Percentiles rank a stretch among this genome's conserved stretches.
phyloP scores from a whole-genome alignment of 2,888 invertebrate species.

The Euplagia quadripunctaria region DNA sequence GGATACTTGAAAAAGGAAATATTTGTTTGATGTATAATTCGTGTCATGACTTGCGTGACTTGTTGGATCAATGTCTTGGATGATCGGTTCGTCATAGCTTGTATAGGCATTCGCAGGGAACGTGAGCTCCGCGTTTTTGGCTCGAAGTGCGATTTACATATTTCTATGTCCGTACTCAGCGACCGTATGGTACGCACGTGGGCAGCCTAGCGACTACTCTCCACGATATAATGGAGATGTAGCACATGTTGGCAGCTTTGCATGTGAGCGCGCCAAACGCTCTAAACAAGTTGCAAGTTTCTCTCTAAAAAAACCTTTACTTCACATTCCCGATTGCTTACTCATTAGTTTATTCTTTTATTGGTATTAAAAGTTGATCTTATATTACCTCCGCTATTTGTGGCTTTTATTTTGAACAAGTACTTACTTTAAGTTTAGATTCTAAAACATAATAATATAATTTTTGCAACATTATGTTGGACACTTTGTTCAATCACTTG shows the following conservation, averaged over 20 bases:
- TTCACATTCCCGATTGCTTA: slow-evolving; percentile 31
- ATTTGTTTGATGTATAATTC: slow-evolving; percentile 35
- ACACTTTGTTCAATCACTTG: not conserved
- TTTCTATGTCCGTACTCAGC: slow-evolving; percentile 63
- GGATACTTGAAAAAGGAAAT: slow-evolving; percentile 21
- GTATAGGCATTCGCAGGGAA: slow-evolving; percentile 64
- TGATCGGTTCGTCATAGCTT: slow-evolving; percentile 65
- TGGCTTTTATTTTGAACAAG: not conserved
- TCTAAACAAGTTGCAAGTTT: slow-evolving; percentile 49
- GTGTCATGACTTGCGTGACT: slow-evolving; percentile 57
- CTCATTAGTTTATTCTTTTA: slow-evolving; percentile 25
- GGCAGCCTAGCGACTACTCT: slow-evolving; percentile 61
- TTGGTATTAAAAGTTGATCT: slow-evolving; percentile 24
- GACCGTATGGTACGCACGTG: slow-evolving; percentile 71
- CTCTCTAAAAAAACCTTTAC: slow-evolving; percentile 43
- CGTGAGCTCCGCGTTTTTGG: slow-evolving; percentile 70
- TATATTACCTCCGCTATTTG: slow-evolving; percentile 2
- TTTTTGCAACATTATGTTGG: not conserved
- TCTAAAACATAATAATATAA: not conserved
- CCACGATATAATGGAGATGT: slow-evolving; percentile 62
- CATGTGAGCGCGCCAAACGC: slow-evolving; percentile 53
- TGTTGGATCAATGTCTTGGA: slow-evolving; percentile 47
- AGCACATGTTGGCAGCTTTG: slow-evolving; percentile 64
- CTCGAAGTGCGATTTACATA: slow-evolving; percentile 75
- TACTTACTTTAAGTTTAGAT: not conserved